Base-by-base conservation (phyloP, 1,140 invertebrate species). In the Arctopsyche grandis region DNA sequence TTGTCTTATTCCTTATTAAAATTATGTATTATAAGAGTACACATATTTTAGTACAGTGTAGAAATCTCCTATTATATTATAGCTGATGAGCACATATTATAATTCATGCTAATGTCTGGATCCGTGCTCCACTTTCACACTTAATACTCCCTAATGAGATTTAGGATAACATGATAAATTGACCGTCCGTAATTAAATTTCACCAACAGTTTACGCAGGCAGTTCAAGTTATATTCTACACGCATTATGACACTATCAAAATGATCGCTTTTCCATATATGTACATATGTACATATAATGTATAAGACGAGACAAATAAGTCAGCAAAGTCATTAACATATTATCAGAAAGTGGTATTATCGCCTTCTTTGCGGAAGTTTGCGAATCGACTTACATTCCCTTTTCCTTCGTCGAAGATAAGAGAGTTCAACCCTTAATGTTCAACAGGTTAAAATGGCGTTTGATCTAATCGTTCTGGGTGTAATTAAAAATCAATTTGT, bases 151-250 rank as follows among this genome's bases (percentile, higher is more conserved):
- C 24, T 66, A 66, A 66, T 66, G 63, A 66, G 63, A 66, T 66
- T 66, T 66, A 26, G 63, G 63, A 66, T 66, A 66, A 66, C 63
- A 66, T 66, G 63, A 66, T 66, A 66, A 66, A 66, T 66, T 66
- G 63, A 66, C 63, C 63, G 63, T 66, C 63, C 63, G 63, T 66
- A 66, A 66, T 66, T 66, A 66, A 66, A 66, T 66, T 66, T 66
- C 63, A 22, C 63, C 22, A 22, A 22, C 24, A 66, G 63, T 66
- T 66, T 66, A 66, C 63, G 63, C 63, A 19, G 9, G 63, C 63
- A 10, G n/a, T 66, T 66, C 63, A 12, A 66, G 9, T 66, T 12
- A 26, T 66, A 24, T 19, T 26, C 63, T 52, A 52, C 4, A 14
- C 19, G 24, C 63, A 26, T 26, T 66, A 29, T 66, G 63, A 66